Evolutionary conservation across 1,140 invertebrate genomes (phyloP), one percentile per base, ranked within the genome.

Genomic region (Melanaphis sacchari): DNA sequence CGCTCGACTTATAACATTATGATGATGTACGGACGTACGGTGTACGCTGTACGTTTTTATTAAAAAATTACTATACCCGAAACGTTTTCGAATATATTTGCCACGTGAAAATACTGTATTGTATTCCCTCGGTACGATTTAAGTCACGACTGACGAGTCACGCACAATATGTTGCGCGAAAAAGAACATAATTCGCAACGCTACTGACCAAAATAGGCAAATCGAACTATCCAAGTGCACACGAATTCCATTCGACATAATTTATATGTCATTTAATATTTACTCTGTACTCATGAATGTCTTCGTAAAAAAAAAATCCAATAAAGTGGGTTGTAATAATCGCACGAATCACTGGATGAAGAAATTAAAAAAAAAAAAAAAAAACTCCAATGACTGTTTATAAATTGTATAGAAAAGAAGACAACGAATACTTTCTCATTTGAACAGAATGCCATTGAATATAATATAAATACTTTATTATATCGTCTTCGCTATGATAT

Each of bases 171-270:
- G 87, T 54, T 89, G 18, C 24, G 87, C 87, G 87, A 89, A 89
- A 52, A 88, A 46, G 87, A 46, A 54, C 87, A 89, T n/a, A 52
- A 89, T 89, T 54, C 87, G 87, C 46, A 52, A 41, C 49, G 87
- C 36, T 54, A 89, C 87, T 89, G 87, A 89, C 87, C 87, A 89
- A 89, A 89, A 89, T 89, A 89, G 87, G 87, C 87, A 89, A 89
- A 89, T 76, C 59, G n/a, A 76, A 76, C 59, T 76, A 76, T 26
- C 46, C 26, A 54, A 38, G 46, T 38, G 87, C 22, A 89, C 87
- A 89, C 87, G 87, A 89, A 89, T 89, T 89, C 49, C 87, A 11
- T 89, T 89, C 3, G 87, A 49, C 87, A 54, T 89, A 36, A 38
- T 89, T 54, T 54, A 26, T 89, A 52, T 89, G 49, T 26, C 36